Evolutionary conservation across 2,888 invertebrate genomes (phyloP).

Genomic region (Drosophila yooni): DNA sequence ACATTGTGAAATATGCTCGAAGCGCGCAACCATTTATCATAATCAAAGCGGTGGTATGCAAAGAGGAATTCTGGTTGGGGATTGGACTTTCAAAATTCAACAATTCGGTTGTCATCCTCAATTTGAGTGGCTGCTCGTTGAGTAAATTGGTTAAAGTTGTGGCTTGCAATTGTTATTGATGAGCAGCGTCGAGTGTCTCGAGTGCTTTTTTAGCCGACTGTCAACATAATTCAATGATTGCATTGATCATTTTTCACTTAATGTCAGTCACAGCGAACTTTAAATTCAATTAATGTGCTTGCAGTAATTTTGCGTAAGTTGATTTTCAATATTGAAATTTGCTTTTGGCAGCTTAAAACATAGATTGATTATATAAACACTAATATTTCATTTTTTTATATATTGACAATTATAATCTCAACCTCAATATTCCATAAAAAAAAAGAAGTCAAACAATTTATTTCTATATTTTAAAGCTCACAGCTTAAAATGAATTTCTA

Average conservation of each 20-base stretch:
- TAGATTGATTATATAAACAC: background rate
- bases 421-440: background rate
- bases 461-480: background rate
- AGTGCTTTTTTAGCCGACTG: constrained; percentile 19
- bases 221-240: constrained; percentile 45
- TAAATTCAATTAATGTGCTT: constrained; percentile 11
- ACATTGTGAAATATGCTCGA: constrained; percentile 62
- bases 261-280: background rate
- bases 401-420: background rate
- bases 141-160: constrained; percentile 35
- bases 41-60: constrained; percentile 49
- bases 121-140: constrained; percentile 15
- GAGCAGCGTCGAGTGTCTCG: constrained; percentile 28
- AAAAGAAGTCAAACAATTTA: no score
- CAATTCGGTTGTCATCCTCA: constrained; percentile 8
- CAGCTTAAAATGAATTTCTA: background rate
- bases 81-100: constrained; percentile 56
- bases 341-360: background rate
- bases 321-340: background rate
- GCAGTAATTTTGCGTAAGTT: constrained; percentile 4
- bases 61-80: background rate
- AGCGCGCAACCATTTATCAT: constrained; percentile 66
- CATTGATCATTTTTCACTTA: constrained; percentile 31
- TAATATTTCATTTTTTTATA: background rate
- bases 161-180: constrained; percentile 68